These are phyloP conservation scores for Apogon hyalosoma DNA, from an alignment of 2,797 vertebrate genomes.

Conservation along the genomic window DNA sequence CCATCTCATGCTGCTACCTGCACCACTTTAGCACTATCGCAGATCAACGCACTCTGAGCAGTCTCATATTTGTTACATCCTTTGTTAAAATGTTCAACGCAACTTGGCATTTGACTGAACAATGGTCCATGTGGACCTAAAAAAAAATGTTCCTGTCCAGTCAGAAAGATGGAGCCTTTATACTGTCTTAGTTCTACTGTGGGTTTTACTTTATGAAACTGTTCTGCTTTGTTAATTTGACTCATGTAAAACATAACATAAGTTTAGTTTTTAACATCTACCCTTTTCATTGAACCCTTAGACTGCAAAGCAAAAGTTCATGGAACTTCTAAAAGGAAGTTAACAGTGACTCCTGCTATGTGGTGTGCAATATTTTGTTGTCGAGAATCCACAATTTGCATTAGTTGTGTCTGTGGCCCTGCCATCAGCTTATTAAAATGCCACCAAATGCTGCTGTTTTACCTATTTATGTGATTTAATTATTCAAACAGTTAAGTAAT, in stretches of 20 bases:
- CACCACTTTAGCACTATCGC: constrained; percentile 38
- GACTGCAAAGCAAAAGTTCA: too few relatives aligned
- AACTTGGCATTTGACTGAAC: constrained; percentile 5
- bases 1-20: constrained; percentile 39
- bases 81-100: constrained; percentile 17
- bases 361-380: too few relatives aligned
- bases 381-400: too few relatives aligned
- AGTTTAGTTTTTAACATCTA: not conserved
- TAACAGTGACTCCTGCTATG: too few relatives aligned
- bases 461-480: too few relatives aligned
- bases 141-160: constrained; percentile 14
- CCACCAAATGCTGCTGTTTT: too few relatives aligned
- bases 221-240: not conserved
- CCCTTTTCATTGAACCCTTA: not conserved
- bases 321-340: too few relatives aligned
- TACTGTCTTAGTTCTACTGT: not conserved
- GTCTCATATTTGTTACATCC: constrained; percentile 48
- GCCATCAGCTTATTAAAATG: too few relatives aligned
- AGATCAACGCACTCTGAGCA: constrained; percentile 29
- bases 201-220: too few relatives aligned
- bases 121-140: constrained; percentile 19
- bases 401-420: too few relatives aligned
- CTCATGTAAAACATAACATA: not conserved
- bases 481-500: too few relatives aligned
- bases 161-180: not conserved